phyloP scores from a whole-genome alignment of 2,888 invertebrate species.

The Oscheius sp. region DNA sequence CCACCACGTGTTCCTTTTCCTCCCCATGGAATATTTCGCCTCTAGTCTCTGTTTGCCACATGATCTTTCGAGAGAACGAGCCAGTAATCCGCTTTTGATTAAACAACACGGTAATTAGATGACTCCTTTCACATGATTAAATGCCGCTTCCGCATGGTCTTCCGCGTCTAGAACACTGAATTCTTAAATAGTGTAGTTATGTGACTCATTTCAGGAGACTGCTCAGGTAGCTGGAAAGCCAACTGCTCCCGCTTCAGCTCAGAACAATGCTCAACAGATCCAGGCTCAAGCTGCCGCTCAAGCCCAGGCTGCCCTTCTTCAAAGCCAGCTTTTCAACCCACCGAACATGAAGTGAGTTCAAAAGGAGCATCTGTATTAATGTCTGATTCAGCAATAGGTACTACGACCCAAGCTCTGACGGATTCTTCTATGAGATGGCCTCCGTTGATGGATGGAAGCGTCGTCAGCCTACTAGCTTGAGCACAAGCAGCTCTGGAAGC shows the following conservation, averaged over 20 bases:
- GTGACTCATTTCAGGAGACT: constrained; percentile 21
- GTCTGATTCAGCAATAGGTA: constrained; percentile 42
- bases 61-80: not conserved
- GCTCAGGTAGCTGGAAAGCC: constrained; percentile 32
- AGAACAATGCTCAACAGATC: not conserved
- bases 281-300: constrained; percentile 44
- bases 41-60: not conserved
- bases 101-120: too few relatives aligned
- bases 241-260: not conserved
- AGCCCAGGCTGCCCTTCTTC: constrained; percentile 46
- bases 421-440: constrained; percentile 72
- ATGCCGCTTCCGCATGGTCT: too few relatives aligned
- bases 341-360: constrained; percentile 31
- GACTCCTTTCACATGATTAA: too few relatives aligned
- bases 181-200: not conserved
- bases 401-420: constrained; percentile 70
- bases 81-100: not conserved
- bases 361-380: not conserved
- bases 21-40: not conserved
- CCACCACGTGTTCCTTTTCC: not conserved
- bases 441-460: constrained; percentile 71
- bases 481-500: constrained; percentile 10
- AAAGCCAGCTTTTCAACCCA: constrained; percentile 43
- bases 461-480: constrained; percentile 46
- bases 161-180: not conserved